Base-by-base conservation (phyloP, 2,113 vertebrate species). In the Passer montanus region DNA sequence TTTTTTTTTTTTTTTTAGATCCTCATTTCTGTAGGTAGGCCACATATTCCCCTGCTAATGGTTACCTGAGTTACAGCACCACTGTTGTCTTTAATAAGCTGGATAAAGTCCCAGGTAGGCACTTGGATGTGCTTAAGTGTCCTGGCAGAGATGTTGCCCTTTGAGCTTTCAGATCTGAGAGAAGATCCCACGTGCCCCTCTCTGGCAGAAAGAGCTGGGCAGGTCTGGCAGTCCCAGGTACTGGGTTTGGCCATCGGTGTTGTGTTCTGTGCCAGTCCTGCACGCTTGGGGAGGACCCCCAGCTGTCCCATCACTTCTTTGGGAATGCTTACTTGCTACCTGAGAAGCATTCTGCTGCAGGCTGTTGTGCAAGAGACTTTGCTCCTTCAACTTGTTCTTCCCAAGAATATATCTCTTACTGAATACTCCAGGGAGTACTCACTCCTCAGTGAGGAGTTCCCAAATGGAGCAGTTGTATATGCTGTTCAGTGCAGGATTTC, bases 21-120 rank as follows among this genome's bases (percentile, higher is more conserved):
- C 24, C 70, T 85, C 30, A 13, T 79, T 89, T 91, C 75, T 84
- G 39, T 87, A 84, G 91, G 52, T 60, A 72, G 91, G 80, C 86
- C 73, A 18, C 10, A 1, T 60, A 27, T 70, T 96, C 63, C 56
- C 35, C 35, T 74, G 64, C 35, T 80, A 33, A 33, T 33, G 66
- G 47, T 86, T 81, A 70, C 41, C 68, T 63, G 53, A 89, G 46
- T 76, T 80, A 43, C 50, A 73, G 76, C 63, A 58, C 17, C 64
- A 41, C 47, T 20, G 33, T 24, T 67, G 44, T 55, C 64, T 67
- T 77, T 44, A 70, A 55, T 64, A 76, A 85, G 41, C 23, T 55
- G 49, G 49, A 52, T 69, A 4, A 76, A 76, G 50, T 74, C 55
- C 55, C 55, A 77, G n/a, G 44, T 28, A 53, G 44, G 69, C 28